These are phyloP conservation scores for Leucopsar rothschildi DNA, from an alignment of 2,113 vertebrate genomes.

Conservation along the genomic window DNA sequence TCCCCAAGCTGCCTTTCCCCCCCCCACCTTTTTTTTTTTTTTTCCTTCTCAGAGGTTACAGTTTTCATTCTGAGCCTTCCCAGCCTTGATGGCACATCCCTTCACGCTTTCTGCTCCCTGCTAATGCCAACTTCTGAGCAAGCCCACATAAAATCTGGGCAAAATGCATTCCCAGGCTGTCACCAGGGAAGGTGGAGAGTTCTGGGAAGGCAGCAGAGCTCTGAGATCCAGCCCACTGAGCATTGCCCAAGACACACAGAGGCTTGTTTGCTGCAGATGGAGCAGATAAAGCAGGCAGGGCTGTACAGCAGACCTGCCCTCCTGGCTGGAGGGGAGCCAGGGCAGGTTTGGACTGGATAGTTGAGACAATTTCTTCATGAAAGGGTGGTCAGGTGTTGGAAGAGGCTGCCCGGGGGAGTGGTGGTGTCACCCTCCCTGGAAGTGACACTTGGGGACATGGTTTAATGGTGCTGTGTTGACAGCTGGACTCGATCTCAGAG, in stretches of 20 bases:
- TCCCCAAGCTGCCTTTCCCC: background rate
- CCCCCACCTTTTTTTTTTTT: background rate
- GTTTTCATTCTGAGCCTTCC: background rate
- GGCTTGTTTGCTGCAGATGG: background rate
- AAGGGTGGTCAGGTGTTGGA: background rate
- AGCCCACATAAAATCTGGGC: background rate
- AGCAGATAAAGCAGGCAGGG: background rate
- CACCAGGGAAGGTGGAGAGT: background rate
- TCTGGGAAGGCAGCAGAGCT: background rate
- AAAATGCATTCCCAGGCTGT: background rate
- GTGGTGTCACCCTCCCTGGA: background rate
- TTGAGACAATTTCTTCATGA: fast-evolving
- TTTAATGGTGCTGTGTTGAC: background rate
- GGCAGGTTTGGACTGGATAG: background rate
- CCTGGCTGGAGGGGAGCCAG: background rate
- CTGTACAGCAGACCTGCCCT: background rate
- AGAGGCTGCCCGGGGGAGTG: background rate
- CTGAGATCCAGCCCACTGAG: background rate
- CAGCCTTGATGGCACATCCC: background rate
- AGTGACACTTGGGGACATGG: background rate
- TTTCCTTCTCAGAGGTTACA: background rate
- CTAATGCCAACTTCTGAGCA: background rate
- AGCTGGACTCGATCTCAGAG: background rate
- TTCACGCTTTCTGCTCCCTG: background rate
- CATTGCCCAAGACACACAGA: background rate